phyloP scores from a whole-genome alignment of 2,888 invertebrate species.

The Lasioglossum vierecki region DNA sequence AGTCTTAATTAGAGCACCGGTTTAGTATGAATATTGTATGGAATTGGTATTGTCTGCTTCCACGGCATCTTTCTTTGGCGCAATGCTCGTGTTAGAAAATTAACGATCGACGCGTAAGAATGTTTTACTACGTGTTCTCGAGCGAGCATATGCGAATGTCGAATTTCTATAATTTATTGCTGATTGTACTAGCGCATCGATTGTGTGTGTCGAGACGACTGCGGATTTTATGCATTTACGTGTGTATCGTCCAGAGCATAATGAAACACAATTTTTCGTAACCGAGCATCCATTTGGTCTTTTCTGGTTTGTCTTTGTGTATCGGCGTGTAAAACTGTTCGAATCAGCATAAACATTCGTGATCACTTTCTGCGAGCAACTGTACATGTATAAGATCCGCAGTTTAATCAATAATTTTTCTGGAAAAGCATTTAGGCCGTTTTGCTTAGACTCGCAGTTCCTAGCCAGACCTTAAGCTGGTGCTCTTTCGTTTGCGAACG shows the following conservation, averaged over 20 bases:
- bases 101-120: not conserved
- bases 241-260: not conserved
- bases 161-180: not conserved
- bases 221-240: slow-evolving; percentile 10
- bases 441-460: slow-evolving; percentile 9
- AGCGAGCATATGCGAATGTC: not conserved
- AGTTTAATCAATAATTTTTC: not conserved
- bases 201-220: not conserved
- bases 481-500: slow-evolving; percentile 8
- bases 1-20: not conserved
- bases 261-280: not conserved
- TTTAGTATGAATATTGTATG: slow-evolving; percentile 9
- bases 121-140: not conserved
- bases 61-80: not conserved
- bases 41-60: not conserved
- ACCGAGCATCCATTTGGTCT: not conserved
- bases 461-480: slow-evolving; percentile 7
- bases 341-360: not conserved
- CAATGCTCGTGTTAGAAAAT: not conserved
- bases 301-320: not conserved
- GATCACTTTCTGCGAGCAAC: not conserved
- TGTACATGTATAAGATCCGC: slow-evolving; percentile 6
- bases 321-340: not conserved
- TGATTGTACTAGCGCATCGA: not conserved
- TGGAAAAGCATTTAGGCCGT: slow-evolving; percentile 9